Evolutionary conservation across 2,113 vertebrate species (phyloP), one percentile per base, ranked within the genome.

Genomic region (Eidolon helvum): DNA sequence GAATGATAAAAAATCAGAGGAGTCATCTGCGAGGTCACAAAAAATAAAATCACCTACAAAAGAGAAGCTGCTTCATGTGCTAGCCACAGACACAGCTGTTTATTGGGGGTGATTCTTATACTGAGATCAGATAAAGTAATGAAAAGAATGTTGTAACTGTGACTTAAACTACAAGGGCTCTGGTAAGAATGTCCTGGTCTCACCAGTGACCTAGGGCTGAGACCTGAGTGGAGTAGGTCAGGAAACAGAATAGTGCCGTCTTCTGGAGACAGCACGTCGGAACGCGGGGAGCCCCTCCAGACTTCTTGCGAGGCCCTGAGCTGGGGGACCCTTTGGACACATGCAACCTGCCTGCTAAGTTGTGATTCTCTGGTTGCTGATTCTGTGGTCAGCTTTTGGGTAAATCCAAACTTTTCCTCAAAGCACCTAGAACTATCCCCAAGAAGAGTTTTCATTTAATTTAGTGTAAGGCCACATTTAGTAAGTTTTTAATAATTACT

Each of bases 391-490:
- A 4, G 11, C 57, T 80, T 87, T 66, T 4, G 10, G 68, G 11
- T 53, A 19, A 72, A 69, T 65, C 57, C 53, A 90, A 24, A 74
- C 82, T 45, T 30, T 43, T 84, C 92, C 63, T 59, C 35, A 28
- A 2, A 38, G 19, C 26, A 28, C 69, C 48, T 43, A 40, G 68
- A 61, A 30, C 50, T 26, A 0, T 53, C 48, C 57, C 65, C n/a
- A 24, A 80, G 28, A 66, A 72, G 24, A 21, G 26, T 78, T 95
- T 92, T 86, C 18, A n/a, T 55, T 92, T 95, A 83, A 94, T 89
- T 94, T n/a, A 33, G 14, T 22, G 2, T 16, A n/a, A 69, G 53
- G 33, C 48, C 55, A 87, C 63, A 21, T n/a, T 95, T 83, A 84
- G 18, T 66, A 71, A 38, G 10, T 71, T 63, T 78, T 78, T 84